Base-by-base conservation (phyloP, 1,140 invertebrate genomes). In the Hestina assimilis region DNA sequence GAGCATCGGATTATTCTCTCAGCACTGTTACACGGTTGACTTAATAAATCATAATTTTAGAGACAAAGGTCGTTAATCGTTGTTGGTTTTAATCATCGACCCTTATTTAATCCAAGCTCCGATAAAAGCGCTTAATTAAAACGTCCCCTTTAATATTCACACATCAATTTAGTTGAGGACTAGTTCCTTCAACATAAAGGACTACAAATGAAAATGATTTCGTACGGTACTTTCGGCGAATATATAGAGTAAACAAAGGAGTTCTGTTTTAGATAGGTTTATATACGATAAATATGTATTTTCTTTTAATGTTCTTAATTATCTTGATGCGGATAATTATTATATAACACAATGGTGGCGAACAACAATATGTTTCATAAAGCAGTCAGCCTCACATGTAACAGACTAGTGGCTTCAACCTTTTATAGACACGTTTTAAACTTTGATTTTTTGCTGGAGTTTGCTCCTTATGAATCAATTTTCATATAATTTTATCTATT, bases 71-170 rank as follows among this genome's bases (percentile, higher is more conserved):
- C 70, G 71, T 72, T 79, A 74, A 82, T 79, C 75, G 70, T 72
- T 65, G 64, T 61, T 63, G 64, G 69, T 66, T 73, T 79, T 78
- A 82, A 84, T 84, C 79, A 76, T 67, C 66, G 59, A 73, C 69
- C 74, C 66, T 63, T 71, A 66, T 66, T 75, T 79, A 78, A 82
- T 78, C 79, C 64, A 47, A 51, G 59, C 65, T 69, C 65, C 63
- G 69, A 76, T 78, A 73, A 78, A 75, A 78, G 74, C 74, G 63
- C 73, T 79, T 84, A 82, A 82, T 84, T 82, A 82, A 84, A 82
- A 74, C 66, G 63, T 61, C 69, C 54, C 50, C 38, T 66, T 52
- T 41, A 53, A 62, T 48, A 50, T 57, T 58, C 46, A 51, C 43
- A 50, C 28, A 38, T 50, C 52, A 61, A 55, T 50, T 45, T 42